Base-by-base conservation (phyloP, 2,797 vertebrate genomes). In the Hippoglossus hippoglossus region DNA sequence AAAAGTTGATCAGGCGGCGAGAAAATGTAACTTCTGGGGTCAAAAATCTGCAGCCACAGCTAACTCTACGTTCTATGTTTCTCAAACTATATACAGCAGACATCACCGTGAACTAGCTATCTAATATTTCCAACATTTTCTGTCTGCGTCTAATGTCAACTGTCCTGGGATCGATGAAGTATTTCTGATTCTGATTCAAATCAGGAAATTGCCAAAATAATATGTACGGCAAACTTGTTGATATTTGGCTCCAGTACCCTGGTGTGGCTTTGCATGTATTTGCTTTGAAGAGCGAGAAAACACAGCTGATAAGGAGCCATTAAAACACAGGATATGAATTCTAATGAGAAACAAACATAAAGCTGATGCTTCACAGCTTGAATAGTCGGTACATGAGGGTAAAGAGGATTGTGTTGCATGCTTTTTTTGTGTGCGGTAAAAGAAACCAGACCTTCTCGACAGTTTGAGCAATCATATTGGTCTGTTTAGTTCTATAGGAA, bases 321-420 rank as follows among this genome's bases (percentile, higher is more conserved):
- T 80, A 74, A 71, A 73, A 55, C 58, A 72, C 24, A 71, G 24
- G 75, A 68, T n/a, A 52, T 28, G 49, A 55, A n/a, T 44, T 50
- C 24, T 51, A 46, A 46, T 59, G 60, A 73, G 28, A 50, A 53
- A 60, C 58, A 55, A 62, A 56, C 56, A 59, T 46, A 21, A 75
- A 51, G 53, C 11, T 56, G 55, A 67, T 59, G 56, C n/a, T 51
- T 75, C 36, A 56, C n/a, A 31, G 64, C 31, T 52, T 50, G 46
- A 69, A 75, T 6, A 28, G 31, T 9, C 22, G 22, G 51, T 55
- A 62, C 15, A 54, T 6, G 6, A 46, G 12, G 5, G 59, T 53
- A 47, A 49, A 1, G 18, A 12, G 28, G 25, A 63, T 36, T 24
- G 26, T 11, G 19, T 63, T 72, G 74, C 24, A 57, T 57, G 53